Evolutionary conservation across 2,797 vertebrate genomes (phyloP).

Genomic region (Morus bassanus): DNA sequence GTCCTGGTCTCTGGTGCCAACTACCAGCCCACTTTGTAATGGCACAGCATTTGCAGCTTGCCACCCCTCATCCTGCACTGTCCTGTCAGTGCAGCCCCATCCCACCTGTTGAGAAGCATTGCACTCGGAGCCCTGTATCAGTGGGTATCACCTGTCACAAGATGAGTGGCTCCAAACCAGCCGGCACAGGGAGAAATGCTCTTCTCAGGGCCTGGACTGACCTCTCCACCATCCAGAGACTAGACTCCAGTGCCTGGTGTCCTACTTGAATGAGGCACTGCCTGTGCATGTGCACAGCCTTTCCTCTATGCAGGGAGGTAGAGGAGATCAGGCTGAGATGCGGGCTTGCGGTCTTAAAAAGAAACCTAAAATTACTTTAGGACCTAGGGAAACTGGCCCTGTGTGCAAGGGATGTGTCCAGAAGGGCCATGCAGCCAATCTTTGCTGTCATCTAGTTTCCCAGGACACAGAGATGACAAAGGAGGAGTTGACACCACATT

Average conservation of each 20-base stretch:
- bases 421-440: not conserved
- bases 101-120: not conserved
- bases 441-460: slow-evolving; percentile 47
- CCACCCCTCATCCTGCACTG: not conserved
- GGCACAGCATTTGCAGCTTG: not conserved
- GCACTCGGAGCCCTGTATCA: not conserved
- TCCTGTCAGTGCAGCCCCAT: not conserved
- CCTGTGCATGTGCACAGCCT: not conserved
- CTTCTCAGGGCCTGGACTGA: not conserved
- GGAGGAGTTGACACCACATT: slow-evolving; percentile 49
- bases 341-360: not conserved
- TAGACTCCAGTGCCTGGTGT: not conserved
- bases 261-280: not conserved
- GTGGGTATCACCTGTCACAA: not conserved
- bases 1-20: not conserved
- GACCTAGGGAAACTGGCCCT: not conserved
- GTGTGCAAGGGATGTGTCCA: not conserved
- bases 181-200: fast-evolving
- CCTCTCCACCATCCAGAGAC: not conserved
- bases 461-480: slow-evolving; percentile 44
- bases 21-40: not conserved
- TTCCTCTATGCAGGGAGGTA: not conserved
- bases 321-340: not conserved
- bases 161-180: not conserved
- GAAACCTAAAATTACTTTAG: not conserved